Conservation (phyloP, 2,797 vertebrate genomes). For the Lateolabrax maculatus region DNA sequence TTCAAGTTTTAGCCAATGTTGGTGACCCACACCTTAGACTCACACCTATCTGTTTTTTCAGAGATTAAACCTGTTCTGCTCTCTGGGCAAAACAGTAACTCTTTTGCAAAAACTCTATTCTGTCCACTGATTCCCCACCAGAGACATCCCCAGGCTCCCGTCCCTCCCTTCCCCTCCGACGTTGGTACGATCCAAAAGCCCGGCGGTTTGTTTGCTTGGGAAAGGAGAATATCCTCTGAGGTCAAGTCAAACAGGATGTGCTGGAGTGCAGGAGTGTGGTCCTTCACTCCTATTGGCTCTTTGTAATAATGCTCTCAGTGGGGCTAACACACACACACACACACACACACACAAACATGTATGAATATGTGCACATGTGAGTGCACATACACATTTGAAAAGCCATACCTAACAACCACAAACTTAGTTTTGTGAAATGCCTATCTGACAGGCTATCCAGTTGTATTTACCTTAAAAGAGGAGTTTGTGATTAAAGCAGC, state of each 20-base stretch:
- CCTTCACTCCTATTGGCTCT: constrained; percentile 77
- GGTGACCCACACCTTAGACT: constrained; percentile 2
- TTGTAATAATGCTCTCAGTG: constrained; percentile 75
- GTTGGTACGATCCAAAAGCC: constrained; percentile 83
- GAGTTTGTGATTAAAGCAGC: constrained; percentile 76
- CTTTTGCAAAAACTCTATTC: constrained; percentile 53
- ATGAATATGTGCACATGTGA: constrained; percentile 18
- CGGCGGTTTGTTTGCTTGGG: constrained; percentile 83
- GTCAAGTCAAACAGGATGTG: constrained; percentile 87
- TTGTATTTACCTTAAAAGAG: constrained; percentile 75
- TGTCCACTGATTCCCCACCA: constrained; percentile 68
- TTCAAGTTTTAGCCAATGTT: neutral
- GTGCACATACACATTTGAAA: constrained; percentile 48
- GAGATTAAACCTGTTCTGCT: constrained; percentile 37
- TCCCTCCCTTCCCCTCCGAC: constrained; percentile 81
- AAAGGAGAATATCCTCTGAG: constrained; percentile 86
- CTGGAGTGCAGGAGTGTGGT: constrained; percentile 71
- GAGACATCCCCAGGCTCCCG: constrained; percentile 69
- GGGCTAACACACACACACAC: constrained; percentile 55
- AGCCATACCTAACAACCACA: constrained; percentile 63
- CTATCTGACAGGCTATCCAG: constrained; percentile 65
- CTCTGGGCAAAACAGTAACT: constrained; percentile 46
- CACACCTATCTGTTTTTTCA: constrained; percentile 23
- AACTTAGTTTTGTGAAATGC: constrained; percentile 61
- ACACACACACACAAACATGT: constrained; percentile 28